phyloP scores from a whole-genome alignment of 2,888 invertebrate species.

The Metopia argyrocephala region DNA sequence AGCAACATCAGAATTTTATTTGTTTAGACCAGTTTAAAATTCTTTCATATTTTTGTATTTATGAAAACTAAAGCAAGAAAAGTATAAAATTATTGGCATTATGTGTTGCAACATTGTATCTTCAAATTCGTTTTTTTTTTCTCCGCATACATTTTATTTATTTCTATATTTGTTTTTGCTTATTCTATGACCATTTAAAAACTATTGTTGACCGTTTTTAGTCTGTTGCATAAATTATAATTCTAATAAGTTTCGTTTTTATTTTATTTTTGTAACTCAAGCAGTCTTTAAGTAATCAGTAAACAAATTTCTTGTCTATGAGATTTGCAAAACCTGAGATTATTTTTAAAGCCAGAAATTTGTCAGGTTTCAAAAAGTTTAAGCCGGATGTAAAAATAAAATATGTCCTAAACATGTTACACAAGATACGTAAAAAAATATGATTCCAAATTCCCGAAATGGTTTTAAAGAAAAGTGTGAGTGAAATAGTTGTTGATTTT shows the following conservation, averaged over 20 bases:
- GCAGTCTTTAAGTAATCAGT: too few relatives aligned
- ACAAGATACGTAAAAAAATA: too few relatives aligned
- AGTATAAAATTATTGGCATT: conserved; percentile 12
- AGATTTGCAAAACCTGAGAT: too few relatives aligned
- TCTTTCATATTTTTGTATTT: background rate
- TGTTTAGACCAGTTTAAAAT: background rate
- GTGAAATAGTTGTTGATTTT: too few relatives aligned
- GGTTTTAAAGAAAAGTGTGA: too few relatives aligned
- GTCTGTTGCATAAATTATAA: conserved; percentile 45
- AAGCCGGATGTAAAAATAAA: too few relatives aligned
- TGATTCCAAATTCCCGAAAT: too few relatives aligned
- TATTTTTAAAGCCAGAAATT: too few relatives aligned
- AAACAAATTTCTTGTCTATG: too few relatives aligned
- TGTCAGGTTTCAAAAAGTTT: too few relatives aligned
- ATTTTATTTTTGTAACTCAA: conserved; percentile 5
- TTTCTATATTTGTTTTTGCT: background rate
- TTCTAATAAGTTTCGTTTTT: conserved; percentile 35
- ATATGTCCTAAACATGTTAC: too few relatives aligned
- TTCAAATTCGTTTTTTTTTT: conserved; percentile 5
- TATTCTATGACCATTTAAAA: background rate
- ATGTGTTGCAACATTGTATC: conserved; percentile 42
- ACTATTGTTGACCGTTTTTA: conserved; percentile 48
- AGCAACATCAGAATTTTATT: conserved; percentile 12
- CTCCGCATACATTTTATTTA: background rate
- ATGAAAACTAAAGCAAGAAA: background rate